Conservation (phyloP, 2,797 vertebrate genomes). For the Xiphorhynchus erythropygius region DNA sequence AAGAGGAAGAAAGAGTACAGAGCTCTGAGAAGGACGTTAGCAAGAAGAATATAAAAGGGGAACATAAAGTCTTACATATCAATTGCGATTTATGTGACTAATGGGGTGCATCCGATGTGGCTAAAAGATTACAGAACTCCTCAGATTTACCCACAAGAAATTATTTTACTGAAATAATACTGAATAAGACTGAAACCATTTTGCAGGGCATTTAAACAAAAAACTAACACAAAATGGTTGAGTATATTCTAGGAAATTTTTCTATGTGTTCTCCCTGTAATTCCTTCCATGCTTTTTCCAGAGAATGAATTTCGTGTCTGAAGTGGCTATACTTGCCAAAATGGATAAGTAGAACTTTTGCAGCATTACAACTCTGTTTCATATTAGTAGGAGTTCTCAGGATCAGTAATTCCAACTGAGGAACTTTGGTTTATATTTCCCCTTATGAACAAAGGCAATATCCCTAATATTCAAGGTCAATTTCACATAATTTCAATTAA, state of each 20-base stretch:
- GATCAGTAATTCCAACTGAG: not conserved
- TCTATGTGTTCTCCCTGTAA: not conserved
- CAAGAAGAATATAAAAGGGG: not conserved
- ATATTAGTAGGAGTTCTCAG: not conserved
- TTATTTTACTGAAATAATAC: too few species aligned
- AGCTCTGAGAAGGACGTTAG: not conserved
- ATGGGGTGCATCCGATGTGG: not conserved
- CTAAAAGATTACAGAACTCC: not conserved
- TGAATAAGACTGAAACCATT: not conserved
- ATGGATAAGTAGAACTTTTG: not conserved
- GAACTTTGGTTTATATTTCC: not conserved
- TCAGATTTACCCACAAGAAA: not conserved
- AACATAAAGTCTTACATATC: not conserved
- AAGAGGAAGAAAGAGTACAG: not conserved
- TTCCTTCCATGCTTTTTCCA: not conserved
- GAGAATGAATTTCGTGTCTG: not conserved
- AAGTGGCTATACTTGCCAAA: not conserved
- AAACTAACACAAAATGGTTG: not conserved
- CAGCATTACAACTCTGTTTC: not conserved
- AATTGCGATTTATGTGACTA: not conserved
- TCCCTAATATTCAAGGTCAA: not conserved
- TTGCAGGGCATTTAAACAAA: not conserved
- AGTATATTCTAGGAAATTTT: not conserved
- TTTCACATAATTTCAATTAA: not conserved
- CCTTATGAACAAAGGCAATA: not conserved